Evolutionary conservation across 2,888 invertebrate genomes (phyloP).

Genomic region (Labia minor): DNA sequence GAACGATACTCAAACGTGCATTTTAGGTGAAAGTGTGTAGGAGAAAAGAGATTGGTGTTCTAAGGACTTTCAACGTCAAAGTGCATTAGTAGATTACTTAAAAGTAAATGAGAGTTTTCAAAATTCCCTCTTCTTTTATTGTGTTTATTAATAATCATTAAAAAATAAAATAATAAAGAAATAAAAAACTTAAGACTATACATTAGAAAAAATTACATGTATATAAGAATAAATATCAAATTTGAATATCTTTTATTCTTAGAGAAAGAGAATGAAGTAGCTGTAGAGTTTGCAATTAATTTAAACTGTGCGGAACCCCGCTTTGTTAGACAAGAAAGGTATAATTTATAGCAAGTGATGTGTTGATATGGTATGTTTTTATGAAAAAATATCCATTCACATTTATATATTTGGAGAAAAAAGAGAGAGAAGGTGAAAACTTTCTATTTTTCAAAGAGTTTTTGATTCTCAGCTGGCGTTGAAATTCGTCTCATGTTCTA

Average conservation of each 20-base stretch:
- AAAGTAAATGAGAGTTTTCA: background rate
- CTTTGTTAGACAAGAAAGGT: background rate
- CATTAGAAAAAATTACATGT: background rate
- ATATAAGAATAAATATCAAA: background rate
- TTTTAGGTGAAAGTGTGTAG: background rate
- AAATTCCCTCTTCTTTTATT: background rate
- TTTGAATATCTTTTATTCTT: background rate
- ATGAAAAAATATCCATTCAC: background rate
- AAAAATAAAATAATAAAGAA: background rate
- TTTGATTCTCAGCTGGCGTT: background rate
- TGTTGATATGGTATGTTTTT: background rate
- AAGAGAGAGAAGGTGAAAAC: background rate
- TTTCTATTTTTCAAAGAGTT: background rate
- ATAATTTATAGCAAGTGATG: conserved; percentile 3
- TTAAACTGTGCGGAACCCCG: background rate
- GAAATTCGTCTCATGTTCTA: conserved; percentile 6
- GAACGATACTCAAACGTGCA: background rate
- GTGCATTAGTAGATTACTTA: background rate
- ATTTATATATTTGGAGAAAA: background rate
- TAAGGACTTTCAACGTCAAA: background rate
- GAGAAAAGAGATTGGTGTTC: background rate
- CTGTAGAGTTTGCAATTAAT: background rate
- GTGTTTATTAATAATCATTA: background rate
- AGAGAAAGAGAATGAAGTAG: background rate
- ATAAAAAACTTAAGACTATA: background rate